Conservation (phyloP, 2,888 invertebrate genomes). For the Lydus trimaculatus region DNA sequence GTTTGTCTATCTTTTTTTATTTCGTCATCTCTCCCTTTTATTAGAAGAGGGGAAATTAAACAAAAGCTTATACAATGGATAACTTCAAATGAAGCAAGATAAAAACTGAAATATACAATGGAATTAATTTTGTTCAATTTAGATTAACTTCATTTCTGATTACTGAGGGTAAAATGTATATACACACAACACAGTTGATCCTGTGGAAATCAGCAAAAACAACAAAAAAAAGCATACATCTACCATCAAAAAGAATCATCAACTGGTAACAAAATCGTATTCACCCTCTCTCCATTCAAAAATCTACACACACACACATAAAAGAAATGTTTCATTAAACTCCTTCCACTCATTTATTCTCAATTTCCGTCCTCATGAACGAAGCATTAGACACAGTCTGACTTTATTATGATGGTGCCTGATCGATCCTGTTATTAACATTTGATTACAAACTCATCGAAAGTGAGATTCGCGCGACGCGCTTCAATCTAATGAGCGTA, state of each 20-base stretch:
- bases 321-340: slow-evolving; percentile 59
- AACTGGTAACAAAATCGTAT: not conserved
- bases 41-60: slow-evolving; percentile 21
- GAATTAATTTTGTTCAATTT: slow-evolving; percentile 61
- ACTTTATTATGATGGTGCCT: slow-evolving; percentile 37
- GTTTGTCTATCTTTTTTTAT: not conserved
- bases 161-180: slow-evolving; percentile 51
- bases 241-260: slow-evolving; percentile 1
- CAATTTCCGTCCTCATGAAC: slow-evolving; percentile 44
- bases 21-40: not conserved
- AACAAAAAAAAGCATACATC: slow-evolving; percentile 36
- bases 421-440: slow-evolving; percentile 40
- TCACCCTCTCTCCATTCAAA: slow-evolving; percentile 34
- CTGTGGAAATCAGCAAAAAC: not conserved
- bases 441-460: slow-evolving; percentile 40
- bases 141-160: slow-evolving; percentile 61
- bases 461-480: slow-evolving; percentile 30
- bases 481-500: slow-evolving; percentile 29
- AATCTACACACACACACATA: not conserved
- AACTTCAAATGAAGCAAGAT: slow-evolving; percentile 38
- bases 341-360: slow-evolving; percentile 59
- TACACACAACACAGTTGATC: slow-evolving; percentile 22
- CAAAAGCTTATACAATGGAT: slow-evolving; percentile 34
- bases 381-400: slow-evolving; percentile 32
- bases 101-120: slow-evolving; percentile 53